Evolutionary conservation across 2,113 vertebrate species (phyloP).

Genomic region (Glaucomys volans): DNA sequence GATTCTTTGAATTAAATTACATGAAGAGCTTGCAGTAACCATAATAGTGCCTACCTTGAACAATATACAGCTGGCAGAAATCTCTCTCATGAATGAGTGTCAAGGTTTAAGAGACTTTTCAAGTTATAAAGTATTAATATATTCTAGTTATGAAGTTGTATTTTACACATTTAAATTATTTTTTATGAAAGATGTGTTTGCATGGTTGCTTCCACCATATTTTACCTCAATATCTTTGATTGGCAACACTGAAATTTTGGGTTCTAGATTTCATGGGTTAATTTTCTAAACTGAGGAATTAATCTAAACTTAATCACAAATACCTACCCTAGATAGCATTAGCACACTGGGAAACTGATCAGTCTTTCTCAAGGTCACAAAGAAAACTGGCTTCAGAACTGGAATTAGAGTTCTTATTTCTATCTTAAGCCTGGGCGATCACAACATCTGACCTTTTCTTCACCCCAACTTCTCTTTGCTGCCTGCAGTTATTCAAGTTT

Average conservation of each 20-base stretch:
- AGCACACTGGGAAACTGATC: neutral
- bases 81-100: conserved; percentile 35
- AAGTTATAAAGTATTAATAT: neutral
- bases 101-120: conserved; percentile 46
- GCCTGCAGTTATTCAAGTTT: conserved; percentile 44
- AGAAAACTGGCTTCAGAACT: neutral
- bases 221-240: neutral
- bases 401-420: neutral
- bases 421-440: neutral
- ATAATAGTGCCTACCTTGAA: neutral
- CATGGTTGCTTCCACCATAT: neutral
- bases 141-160: conserved; percentile 41
- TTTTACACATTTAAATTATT: conserved; percentile 21
- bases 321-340: neutral
- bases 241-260: conserved; percentile 43
- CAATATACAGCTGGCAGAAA: neutral
- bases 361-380: conserved; percentile 33
- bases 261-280: conserved; percentile 56
- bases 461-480: conserved; percentile 42
- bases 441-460: neutral
- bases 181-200: conserved; percentile 26
- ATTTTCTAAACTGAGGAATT: conserved; percentile 57
- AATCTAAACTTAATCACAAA: conserved; percentile 23
- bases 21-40: neutral
- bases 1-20: neutral